A percentile compares a stretch with the other conserved stretches of the same genome.
Conservation (phyloP, 2,113 vertebrate species). For the Pseudonaja textilis region DNA sequence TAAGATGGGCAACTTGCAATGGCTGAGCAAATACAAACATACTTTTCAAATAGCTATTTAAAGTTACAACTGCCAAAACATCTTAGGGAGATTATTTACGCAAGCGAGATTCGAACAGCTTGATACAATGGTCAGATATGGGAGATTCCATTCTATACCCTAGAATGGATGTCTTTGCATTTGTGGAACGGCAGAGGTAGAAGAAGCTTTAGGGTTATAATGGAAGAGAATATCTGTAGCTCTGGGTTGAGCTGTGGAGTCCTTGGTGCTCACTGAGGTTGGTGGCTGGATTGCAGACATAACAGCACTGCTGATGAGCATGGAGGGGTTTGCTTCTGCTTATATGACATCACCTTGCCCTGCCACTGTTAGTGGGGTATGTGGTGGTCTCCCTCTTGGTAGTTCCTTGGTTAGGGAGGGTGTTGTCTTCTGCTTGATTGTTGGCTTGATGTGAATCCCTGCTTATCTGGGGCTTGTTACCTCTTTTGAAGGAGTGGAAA, state of each 20-base stretch:
- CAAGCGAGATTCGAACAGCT: too few relatives aligned
- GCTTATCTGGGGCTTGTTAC: neutral
- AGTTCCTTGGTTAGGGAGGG: neutral
- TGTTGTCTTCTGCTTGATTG: neutral
- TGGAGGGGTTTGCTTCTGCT: neutral
- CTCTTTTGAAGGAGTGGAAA: neutral
- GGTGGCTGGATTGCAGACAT: neutral
- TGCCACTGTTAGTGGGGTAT: neutral
- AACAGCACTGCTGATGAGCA: neutral
- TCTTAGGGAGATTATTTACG: too few relatives aligned
- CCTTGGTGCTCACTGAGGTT: neutral
- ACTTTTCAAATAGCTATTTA: too few relatives aligned
- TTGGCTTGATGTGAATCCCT: neutral
- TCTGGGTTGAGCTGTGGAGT: neutral
- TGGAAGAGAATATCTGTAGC: neutral
- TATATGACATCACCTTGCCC: neutral
- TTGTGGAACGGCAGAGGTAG: too few relatives aligned
- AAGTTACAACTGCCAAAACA: too few relatives aligned
- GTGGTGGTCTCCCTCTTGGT: neutral
- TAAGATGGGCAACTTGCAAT: too few relatives aligned
- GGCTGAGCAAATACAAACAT: too few relatives aligned
- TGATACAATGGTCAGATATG: too few relatives aligned
- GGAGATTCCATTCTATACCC: too few relatives aligned
- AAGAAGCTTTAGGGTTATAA: neutral
- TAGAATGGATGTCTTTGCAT: too few relatives aligned